phyloP scores from a whole-genome alignment of 2,113 vertebrate species.

The Psettodes erumei region DNA sequence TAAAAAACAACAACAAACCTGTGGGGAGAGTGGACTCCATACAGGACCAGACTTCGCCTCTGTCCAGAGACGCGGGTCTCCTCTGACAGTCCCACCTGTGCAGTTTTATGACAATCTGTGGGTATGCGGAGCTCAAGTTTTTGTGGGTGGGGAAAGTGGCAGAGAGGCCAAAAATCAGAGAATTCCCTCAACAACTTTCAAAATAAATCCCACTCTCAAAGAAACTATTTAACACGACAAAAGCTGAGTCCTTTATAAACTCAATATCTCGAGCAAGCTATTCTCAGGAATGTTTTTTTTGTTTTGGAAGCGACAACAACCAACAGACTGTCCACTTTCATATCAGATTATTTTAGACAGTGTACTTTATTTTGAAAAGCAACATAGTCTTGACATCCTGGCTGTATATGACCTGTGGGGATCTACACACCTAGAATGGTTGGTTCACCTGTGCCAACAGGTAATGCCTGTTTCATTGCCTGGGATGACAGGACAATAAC shows the following conservation, averaged over 20 bases:
- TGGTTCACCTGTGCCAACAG: constrained; percentile 41
- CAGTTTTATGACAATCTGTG: constrained; percentile 3
- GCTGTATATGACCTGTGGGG: background rate
- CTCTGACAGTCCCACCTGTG: constrained; percentile 30
- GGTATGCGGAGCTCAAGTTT: background rate
- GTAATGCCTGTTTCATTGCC: constrained; percentile 40
- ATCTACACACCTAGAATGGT: background rate
- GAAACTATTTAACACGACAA: background rate
- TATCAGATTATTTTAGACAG: background rate
- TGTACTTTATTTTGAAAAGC: constrained; percentile 62
- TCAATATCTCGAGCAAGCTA: accelerated
- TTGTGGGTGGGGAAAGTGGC: constrained; percentile 21
- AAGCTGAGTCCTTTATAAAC: accelerated
- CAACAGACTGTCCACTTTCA: accelerated
- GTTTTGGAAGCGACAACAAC: background rate
- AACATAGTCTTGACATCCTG: background rate
- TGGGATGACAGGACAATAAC: background rate
- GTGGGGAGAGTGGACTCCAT: constrained; percentile 57
- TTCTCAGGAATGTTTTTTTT: background rate
- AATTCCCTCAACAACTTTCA: constrained; percentile 35
- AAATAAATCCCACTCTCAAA: constrained; percentile 29
- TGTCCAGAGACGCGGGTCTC: constrained; percentile 2
- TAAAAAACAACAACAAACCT: constrained; percentile 59
- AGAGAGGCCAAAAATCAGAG: background rate
- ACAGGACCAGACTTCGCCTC: constrained; percentile 33